Conservation (phyloP, 2,113 vertebrate species). For the Saimiri boliviensis region DNA sequence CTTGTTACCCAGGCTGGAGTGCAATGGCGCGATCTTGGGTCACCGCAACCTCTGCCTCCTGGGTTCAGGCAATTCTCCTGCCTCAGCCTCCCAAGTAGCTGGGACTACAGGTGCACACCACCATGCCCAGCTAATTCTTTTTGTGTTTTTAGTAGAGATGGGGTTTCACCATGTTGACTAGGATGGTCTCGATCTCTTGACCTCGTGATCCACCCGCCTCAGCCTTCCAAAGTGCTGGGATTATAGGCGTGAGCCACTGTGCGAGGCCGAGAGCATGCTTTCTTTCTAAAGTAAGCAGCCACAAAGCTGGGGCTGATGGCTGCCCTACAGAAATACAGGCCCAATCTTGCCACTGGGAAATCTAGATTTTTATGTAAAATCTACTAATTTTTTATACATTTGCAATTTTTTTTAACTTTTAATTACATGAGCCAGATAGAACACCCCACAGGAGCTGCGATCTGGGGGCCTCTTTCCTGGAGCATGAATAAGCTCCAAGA, state of each 20-base stretch:
- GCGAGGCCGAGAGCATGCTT: not conserved
- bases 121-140: too few species aligned
- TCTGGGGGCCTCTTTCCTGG: not conserved
- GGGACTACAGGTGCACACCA: accelerated
- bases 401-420: not conserved
- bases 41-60: too few species aligned
- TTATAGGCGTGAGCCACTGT: too few species aligned
- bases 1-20: too few species aligned
- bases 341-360: not conserved
- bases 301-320: not conserved
- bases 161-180: too few species aligned
- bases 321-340: not conserved
- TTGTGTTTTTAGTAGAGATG: too few species aligned
- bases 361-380: not conserved
- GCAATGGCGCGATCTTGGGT: too few species aligned
- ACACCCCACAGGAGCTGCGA: not conserved
- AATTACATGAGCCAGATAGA: not conserved
- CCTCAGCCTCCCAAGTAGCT: too few species aligned
- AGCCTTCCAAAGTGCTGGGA: too few species aligned
- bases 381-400: not conserved
- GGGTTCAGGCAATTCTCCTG: too few species aligned
- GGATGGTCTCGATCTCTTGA: too few species aligned
- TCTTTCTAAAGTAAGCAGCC: not conserved
- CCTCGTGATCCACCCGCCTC: too few species aligned
- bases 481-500: not conserved